These are phyloP conservation scores for Nyctibius grandis DNA, from an alignment of 2,797 vertebrate genomes.

Conservation along the genomic window DNA sequence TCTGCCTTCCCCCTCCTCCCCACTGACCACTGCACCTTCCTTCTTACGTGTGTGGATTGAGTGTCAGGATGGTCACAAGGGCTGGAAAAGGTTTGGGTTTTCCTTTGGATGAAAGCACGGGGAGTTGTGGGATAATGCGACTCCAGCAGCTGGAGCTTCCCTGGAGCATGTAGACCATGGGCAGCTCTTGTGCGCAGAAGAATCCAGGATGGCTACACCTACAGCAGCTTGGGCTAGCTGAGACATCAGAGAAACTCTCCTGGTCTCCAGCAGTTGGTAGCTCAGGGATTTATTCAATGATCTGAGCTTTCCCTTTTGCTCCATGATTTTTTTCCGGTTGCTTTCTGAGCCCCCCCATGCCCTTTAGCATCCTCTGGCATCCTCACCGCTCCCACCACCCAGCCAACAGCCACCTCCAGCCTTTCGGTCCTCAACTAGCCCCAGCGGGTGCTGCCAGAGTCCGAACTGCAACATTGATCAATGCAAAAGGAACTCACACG, in stretches of 20 bases:
- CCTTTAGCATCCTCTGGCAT: not conserved
- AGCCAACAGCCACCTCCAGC: not conserved
- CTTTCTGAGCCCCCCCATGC: not conserved
- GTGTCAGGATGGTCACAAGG: not conserved
- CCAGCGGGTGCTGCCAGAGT: not conserved
- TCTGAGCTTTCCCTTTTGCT: not conserved
- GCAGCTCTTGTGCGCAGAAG: not conserved
- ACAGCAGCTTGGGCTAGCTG: not conserved
- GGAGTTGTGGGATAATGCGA: rapidly evolving
- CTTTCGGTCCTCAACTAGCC: not conserved
- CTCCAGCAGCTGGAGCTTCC: not conserved
- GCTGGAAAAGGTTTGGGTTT: not conserved
- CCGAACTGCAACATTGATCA: not conserved
- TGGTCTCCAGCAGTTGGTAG: not conserved
- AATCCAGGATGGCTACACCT: not conserved
- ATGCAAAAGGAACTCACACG: not conserved
- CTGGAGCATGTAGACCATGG: not conserved
- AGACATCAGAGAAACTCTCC: not conserved
- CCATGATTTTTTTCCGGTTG: not conserved
- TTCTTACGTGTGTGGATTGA: rapidly evolving
- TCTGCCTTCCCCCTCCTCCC: not conserved
- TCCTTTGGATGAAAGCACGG: not conserved
- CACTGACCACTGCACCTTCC: not conserved
- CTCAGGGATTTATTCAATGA: not conserved
- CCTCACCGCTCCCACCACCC: rapidly evolving